Evolutionary conservation across 2,888 invertebrate genomes (phyloP).

Genomic region (Amiota communis): DNA sequence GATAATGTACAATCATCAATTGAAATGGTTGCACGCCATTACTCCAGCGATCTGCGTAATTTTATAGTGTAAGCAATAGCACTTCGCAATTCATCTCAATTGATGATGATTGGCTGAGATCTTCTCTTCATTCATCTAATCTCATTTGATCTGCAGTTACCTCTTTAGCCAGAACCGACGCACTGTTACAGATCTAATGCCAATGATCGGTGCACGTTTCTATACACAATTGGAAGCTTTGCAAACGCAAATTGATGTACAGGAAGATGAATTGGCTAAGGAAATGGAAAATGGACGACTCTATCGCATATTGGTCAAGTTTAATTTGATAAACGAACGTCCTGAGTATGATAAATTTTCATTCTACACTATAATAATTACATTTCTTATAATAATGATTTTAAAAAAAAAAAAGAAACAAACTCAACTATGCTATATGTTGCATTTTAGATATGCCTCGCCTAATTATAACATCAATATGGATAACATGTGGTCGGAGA

Average conservation of each 20-base stretch:
- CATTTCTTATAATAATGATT: too few relatives aligned
- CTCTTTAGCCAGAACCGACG: conserved; percentile 80
- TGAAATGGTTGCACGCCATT: conserved; percentile 90
- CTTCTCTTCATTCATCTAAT: too few relatives aligned
- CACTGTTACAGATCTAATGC: conserved; percentile 97
- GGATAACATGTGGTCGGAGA: conserved; percentile 97
- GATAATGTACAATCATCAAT: conserved; percentile 91
- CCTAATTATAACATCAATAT: conserved; percentile 81
- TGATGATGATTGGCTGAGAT: neutral
- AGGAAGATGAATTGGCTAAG: conserved; percentile 92
- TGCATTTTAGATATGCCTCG: neutral
- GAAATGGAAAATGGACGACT: conserved; percentile 97
- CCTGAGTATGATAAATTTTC: conserved; percentile 83
- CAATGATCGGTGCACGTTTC: conserved; percentile 98
- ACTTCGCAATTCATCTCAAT: conserved; percentile 7
- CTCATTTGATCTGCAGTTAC: conserved; percentile 76
- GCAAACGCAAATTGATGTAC: conserved; percentile 88
- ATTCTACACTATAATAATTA: neutral
- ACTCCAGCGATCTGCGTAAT: conserved; percentile 95
- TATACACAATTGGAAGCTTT: conserved; percentile 95
- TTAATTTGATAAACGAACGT: conserved; percentile 95
- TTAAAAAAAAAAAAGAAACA: too few relatives aligned
- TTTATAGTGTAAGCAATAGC: conserved; percentile 84
- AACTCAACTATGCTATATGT: too few relatives aligned
- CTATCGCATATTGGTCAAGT: conserved; percentile 90